Conservation (phyloP, 2,113 vertebrate genomes). For the Anguilla rostrata region DNA sequence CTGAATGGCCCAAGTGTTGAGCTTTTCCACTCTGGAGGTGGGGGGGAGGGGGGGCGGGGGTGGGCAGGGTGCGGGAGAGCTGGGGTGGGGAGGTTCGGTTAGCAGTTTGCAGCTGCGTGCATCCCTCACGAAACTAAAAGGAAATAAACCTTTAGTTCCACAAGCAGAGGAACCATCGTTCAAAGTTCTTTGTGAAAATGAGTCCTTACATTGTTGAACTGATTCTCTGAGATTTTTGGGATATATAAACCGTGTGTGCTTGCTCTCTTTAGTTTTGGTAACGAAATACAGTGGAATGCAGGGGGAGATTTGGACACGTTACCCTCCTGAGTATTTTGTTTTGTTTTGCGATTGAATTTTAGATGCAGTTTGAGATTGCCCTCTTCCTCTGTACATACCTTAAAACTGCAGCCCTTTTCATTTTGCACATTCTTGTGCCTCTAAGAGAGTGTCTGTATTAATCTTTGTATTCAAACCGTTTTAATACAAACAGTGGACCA, state of each 20-base stretch:
- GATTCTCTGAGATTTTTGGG: background rate
- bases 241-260: slow-evolving; percentile 3
- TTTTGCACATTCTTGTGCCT: background rate
- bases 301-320: background rate
- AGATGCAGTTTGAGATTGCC: background rate
- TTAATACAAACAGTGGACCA: background rate
- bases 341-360: background rate
- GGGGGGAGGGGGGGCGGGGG: background rate
- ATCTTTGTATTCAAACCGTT: background rate
- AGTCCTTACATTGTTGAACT: background rate
- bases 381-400: slow-evolving; percentile 22
- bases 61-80: too few relatives aligned
- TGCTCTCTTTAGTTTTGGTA: too few relatives aligned
- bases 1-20: slow-evolving; percentile 54
- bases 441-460: background rate
- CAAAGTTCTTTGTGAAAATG: background rate
- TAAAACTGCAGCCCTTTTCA: slow-evolving; percentile 11
- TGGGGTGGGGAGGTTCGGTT: background rate
- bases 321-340: background rate
- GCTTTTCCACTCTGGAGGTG: background rate
- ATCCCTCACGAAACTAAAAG: background rate
- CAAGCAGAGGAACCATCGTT: background rate
- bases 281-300: background rate
- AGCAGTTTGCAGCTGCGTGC: background rate
- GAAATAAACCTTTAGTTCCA: slow-evolving; percentile 19